Base-by-base conservation (phyloP, 2,888 invertebrate species). In the Cabera pusaria region DNA sequence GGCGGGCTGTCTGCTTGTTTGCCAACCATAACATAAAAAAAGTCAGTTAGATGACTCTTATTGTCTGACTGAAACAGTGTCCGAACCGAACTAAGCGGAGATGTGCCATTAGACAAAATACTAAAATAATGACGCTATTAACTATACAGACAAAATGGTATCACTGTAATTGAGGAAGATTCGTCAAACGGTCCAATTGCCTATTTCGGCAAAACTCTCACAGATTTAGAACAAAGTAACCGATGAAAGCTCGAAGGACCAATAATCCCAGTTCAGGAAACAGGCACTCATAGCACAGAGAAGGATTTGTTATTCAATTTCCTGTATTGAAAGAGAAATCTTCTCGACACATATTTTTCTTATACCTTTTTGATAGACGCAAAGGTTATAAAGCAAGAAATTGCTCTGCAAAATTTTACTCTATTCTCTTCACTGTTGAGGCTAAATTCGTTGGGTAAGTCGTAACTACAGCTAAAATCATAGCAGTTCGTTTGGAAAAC, bases 281-380 rank as follows among this genome's bases (percentile, higher is more conserved):
- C 44, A 44, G 21, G 33, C 45, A 44, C 46, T 53, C 46, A 48
- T 46, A 38, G 19, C 32, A 22, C 26, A 28, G 39, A 44, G 36
- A 44, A 50, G 45, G 50, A 50, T 50, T 53, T 53, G 46, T 50
- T 49, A 50, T 53, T 53, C 50, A 47, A 53, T 53, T 50, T 53
- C 53, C 53, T 46, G 48, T 49, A 46, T 49, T 37, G 50, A 46
- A 37, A 39, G 40, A 39, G 34, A 37, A 40, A 44, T 45, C 37
- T 35, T 36, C 6, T 26, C 28, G 34, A 35, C 31, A 38, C 38
- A 44, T 38, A 38, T 35, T 36, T 44, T 31, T 44, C 44, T 44
- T 44, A 38, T 33, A 43, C 32, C 37, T 38, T 23, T 31, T 27
- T 36, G 35, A 42, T 36, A 6, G 26, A 36, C 31, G 35, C 8